These are phyloP conservation scores for Lepus oiostolus DNA, from an alignment of 2,797 vertebrate genomes.

Conservation along the genomic window DNA sequence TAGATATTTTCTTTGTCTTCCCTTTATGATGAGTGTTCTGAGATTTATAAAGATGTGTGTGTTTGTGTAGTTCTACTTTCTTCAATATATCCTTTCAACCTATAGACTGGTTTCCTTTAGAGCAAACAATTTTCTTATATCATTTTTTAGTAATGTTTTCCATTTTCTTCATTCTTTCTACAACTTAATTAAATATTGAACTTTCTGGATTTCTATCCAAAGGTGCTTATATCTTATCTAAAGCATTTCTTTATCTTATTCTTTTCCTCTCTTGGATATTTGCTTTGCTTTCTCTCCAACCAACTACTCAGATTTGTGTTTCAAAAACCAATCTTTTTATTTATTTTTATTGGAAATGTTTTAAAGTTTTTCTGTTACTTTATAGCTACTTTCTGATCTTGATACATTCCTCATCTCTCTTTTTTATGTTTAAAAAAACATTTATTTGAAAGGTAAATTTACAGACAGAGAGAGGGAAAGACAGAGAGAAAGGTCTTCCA, in stretches of 20 bases:
- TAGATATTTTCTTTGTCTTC: background rate
- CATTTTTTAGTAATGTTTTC: background rate
- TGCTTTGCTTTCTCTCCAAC: background rate
- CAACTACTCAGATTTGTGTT: background rate
- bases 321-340: background rate
- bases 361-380: background rate
- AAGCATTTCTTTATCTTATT: background rate
- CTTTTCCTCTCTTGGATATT: background rate
- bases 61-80: background rate
- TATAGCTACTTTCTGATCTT: slow-evolving; percentile 12
- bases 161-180: slow-evolving; percentile 23
- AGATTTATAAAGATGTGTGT: background rate
- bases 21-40: slow-evolving; percentile 12
- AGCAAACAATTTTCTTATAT: background rate
- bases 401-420: background rate
- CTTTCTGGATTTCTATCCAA: background rate
- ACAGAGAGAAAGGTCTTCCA: too few species aligned
- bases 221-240: background rate
- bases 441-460: background rate
- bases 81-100: background rate
- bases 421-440: background rate
- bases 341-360: background rate
- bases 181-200: background rate
- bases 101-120: background rate
- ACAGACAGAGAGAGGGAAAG: too few species aligned